A percentile compares a stretch with the other conserved stretches of the same genome.
Conservation (phyloP, 2,113 vertebrate species). For the Sphyrna mokarran region DNA sequence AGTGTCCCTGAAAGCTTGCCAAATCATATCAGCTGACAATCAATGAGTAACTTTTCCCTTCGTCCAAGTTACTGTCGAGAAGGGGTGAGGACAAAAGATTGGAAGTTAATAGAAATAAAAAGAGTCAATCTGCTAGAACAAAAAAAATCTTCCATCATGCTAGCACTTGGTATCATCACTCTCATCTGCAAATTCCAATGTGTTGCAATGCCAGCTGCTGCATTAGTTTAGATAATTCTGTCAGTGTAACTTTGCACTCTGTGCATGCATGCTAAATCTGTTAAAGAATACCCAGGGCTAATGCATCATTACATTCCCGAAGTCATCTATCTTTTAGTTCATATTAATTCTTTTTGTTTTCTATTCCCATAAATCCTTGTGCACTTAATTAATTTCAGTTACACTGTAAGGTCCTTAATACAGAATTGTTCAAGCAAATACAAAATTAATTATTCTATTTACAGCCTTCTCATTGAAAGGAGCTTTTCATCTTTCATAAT, state of each 20-base stretch:
- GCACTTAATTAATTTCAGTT: constrained; percentile 99
- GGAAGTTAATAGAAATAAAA: background rate
- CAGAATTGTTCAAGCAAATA: constrained; percentile 98
- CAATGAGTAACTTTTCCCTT: background rate
- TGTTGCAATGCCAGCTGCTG: constrained; percentile 75
- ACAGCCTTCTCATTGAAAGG: constrained; percentile 97
- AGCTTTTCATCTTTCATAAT: constrained; percentile 99
- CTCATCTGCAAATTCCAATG: constrained; percentile 48
- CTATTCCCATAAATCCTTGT: constrained; percentile 98
- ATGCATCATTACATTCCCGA: constrained; percentile 91
- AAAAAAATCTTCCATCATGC: background rate
- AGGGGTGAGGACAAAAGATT: background rate
- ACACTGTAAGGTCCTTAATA: constrained; percentile 91
- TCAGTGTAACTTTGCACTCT: constrained; percentile 73
- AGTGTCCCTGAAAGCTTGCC: background rate
- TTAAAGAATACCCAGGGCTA: constrained; percentile 79
- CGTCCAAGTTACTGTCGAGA: too few species aligned
- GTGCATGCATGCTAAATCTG: constrained; percentile 85
- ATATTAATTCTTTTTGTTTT: constrained; percentile 97
- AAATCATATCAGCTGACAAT: background rate
- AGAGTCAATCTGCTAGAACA: background rate
- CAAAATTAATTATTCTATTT: constrained; percentile 99
- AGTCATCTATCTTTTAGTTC: constrained; percentile 95
- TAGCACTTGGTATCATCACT: background rate
- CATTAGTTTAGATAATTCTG: constrained; percentile 85